Percentiles rank a stretch among this genome's conserved stretches.
These are phyloP conservation scores for Phenganax marumi DNA, from an alignment of 92 coral and sea anemone species.

Conservation along the genomic window DNA sequence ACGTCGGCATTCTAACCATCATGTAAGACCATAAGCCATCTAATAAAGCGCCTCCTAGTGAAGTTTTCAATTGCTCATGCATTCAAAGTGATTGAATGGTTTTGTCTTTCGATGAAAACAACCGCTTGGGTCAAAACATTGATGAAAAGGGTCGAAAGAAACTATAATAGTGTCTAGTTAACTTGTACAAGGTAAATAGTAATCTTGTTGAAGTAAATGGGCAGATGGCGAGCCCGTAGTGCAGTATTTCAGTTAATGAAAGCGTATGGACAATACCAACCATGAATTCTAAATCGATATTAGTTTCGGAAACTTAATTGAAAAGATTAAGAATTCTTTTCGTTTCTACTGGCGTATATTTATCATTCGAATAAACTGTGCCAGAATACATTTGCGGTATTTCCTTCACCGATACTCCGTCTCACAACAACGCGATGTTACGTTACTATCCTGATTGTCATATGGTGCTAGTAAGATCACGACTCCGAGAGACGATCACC, in stretches of 20 bases:
- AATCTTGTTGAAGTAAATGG: background rate
- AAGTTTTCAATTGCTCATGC: background rate
- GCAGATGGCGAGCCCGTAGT: background rate
- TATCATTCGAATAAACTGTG: too few species aligned
- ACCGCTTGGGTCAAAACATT: background rate
- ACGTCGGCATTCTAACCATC: background rate
- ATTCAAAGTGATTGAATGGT: slow-evolving; percentile 13
- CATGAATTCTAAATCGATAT: background rate
- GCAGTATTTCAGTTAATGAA: too few species aligned
- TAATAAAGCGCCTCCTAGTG: background rate
- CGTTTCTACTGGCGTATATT: too few species aligned
- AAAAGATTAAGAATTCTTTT: too few species aligned
- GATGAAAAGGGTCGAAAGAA: background rate
- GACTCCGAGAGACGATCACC: too few species aligned
- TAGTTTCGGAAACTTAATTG: too few species aligned
- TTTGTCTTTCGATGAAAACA: background rate
- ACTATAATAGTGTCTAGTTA: background rate
- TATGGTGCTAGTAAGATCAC: too few species aligned
- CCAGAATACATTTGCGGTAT: too few species aligned
- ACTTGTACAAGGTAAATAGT: background rate
- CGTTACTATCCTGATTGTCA: too few species aligned
- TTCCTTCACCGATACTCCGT: too few species aligned
- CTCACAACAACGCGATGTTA: too few species aligned
- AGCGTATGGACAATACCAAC: background rate
- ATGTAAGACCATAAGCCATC: background rate